Conservation (phyloP, 2,888 invertebrate species). For the Stenolophus ochropezus region DNA sequence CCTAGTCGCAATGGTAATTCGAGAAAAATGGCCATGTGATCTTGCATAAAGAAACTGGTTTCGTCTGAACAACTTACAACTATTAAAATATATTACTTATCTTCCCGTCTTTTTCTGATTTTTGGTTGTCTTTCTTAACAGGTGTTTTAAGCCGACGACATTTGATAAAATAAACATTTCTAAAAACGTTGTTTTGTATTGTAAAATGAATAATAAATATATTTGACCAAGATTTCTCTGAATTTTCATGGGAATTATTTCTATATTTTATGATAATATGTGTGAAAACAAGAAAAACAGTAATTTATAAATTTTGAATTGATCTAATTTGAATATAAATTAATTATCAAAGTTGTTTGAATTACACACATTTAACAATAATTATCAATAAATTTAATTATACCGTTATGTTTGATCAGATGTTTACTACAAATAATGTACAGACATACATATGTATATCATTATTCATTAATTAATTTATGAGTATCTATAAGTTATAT, state of each 20-base stretch:
- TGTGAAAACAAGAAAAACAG: background rate
- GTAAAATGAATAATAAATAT: constrained; percentile 41
- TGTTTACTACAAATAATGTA: background rate
- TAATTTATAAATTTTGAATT: background rate
- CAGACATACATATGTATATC: background rate
- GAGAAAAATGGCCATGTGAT: constrained; percentile 42
- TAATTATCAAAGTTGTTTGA: background rate
- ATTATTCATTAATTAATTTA: background rate
- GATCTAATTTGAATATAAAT: background rate
- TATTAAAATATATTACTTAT: constrained; percentile 40
- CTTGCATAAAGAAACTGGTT: constrained; percentile 45
- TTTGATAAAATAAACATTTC: constrained; percentile 52
- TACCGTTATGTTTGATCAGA: background rate
- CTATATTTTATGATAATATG: constrained; percentile 13
- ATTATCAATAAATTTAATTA: background rate
- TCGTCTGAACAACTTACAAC: constrained; percentile 37
- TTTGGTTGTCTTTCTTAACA: constrained; percentile 40
- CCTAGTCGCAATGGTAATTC: constrained; percentile 49
- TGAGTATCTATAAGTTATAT: too few species aligned
- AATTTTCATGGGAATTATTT: constrained; percentile 21
- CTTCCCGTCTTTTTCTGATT: constrained; percentile 21
- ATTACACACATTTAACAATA: background rate
- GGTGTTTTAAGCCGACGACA: constrained; percentile 46
- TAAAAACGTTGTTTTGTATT: constrained; percentile 47
- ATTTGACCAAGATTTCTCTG: constrained; percentile 23